Evolutionary conservation across 2,113 vertebrate species (phyloP).

Genomic region (Camelus dromedarius): DNA sequence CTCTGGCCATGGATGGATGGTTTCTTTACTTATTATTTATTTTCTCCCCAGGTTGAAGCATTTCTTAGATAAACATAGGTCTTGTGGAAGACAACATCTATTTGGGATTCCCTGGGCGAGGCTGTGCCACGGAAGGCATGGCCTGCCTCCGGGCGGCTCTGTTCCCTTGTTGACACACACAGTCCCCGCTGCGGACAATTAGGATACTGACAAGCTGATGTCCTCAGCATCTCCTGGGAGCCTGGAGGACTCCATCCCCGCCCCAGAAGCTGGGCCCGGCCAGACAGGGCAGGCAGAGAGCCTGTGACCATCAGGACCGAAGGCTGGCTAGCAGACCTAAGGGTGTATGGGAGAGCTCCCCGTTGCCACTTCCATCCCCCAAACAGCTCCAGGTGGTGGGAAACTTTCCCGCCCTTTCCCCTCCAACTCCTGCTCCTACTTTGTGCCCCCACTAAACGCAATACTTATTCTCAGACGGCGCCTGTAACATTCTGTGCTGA

Average conservation of each 20-base stretch:
- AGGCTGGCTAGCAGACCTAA: not conserved
- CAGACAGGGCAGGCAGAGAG: not conserved
- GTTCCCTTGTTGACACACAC: not conserved
- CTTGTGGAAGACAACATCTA: not conserved
- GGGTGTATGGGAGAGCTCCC: not conserved
- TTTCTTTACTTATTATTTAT: not conserved
- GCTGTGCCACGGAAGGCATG: not conserved
- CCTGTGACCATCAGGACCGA: rapidly evolving
- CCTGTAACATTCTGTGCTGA: not conserved
- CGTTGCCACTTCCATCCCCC: not conserved
- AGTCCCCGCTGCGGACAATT: not conserved
- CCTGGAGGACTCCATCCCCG: rapidly evolving
- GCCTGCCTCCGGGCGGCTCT: not conserved
- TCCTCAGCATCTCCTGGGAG: not conserved
- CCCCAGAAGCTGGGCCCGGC: not conserved
- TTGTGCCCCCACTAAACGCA: not conserved
- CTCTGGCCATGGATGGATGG: not conserved
- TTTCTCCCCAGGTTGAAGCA: not conserved
- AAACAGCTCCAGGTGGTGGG: not conserved
- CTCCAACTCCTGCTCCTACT: not conserved
- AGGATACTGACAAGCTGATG: not conserved
- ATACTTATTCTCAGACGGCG: not conserved
- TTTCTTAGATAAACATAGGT: not conserved
- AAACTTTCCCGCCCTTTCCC: not conserved
- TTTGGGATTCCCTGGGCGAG: slow-evolving; percentile 25